Evolutionary conservation across 2,113 vertebrate genomes (phyloP).

Genomic region (Tetrax tetrax): DNA sequence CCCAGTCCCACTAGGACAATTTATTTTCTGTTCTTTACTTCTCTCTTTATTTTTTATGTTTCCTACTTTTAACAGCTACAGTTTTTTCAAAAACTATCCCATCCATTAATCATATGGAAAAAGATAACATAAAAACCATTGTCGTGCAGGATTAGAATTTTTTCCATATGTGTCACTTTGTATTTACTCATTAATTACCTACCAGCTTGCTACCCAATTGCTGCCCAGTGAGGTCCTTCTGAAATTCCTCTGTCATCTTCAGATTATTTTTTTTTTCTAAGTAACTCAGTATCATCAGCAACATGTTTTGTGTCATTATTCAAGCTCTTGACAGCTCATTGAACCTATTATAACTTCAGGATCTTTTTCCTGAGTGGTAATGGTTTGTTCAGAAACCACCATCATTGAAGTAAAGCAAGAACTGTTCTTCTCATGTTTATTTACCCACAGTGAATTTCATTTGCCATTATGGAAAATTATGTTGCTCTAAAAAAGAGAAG

Average conservation of each 20-base stretch:
- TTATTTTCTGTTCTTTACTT: not conserved
- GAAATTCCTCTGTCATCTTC: not conserved
- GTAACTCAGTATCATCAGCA: not conserved
- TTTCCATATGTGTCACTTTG: not conserved
- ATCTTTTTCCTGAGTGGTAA: not conserved
- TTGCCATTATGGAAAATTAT: not conserved
- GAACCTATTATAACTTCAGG: not conserved
- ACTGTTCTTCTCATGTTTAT: not conserved
- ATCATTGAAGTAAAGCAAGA: not conserved
- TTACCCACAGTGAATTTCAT: not conserved
- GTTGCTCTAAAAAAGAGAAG: not conserved
- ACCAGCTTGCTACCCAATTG: not conserved
- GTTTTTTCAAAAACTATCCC: not conserved
- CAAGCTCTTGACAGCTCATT: conserved; percentile 24
- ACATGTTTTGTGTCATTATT: not conserved
- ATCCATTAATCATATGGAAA: not conserved
- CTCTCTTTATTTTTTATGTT: not conserved
- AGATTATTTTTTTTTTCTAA: not conserved
- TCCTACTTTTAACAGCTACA: not conserved
- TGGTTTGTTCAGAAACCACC: not conserved
- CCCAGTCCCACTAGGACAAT: not conserved
- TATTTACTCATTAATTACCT: not conserved
- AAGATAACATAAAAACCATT: not conserved
- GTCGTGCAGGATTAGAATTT: not conserved
- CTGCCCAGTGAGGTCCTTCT: not conserved